These are phyloP conservation scores for Hemitrygon akajei DNA, from an alignment of 2,797 vertebrate species.

Conservation along the genomic window DNA sequence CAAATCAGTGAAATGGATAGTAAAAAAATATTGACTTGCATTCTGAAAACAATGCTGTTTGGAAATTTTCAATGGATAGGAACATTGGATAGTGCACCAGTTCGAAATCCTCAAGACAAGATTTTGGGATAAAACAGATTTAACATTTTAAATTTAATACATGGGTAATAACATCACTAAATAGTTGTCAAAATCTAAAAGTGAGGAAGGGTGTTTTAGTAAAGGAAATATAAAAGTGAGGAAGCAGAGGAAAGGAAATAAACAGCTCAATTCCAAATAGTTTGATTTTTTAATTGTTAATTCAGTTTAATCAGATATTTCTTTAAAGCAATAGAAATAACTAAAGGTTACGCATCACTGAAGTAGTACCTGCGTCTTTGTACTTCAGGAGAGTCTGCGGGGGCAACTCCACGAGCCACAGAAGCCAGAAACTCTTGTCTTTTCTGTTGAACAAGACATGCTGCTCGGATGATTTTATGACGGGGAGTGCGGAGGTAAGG, in stretches of 20 bases:
- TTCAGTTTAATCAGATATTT: neutral
- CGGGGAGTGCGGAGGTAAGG: slow-evolving; percentile 94
- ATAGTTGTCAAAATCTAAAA: no score
- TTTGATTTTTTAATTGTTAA: neutral
- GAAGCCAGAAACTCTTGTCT: slow-evolving; percentile 94
- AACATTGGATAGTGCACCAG: neutral
- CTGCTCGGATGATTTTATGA: slow-evolving; percentile 92
- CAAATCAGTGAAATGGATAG: neutral
- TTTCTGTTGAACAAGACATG: slow-evolving; percentile 94
- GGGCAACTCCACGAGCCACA: slow-evolving; percentile 89
- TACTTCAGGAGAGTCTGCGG: slow-evolving; percentile 90
- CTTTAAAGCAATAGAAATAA: neutral
- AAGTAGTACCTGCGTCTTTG: slow-evolving; percentile 78
- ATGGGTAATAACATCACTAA: neutral
- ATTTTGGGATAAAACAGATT: neutral
- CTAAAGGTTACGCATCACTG: neutral
- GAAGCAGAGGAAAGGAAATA: neutral
- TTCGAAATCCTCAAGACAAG: neutral
- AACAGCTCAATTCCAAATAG: neutral
- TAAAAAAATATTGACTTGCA: neutral
- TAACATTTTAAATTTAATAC: neutral
- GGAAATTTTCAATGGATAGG: neutral
- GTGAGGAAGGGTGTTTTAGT: neutral
- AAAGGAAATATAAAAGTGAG: neutral
- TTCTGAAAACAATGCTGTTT: neutral